phyloP scores from a whole-genome alignment of 2,888 invertebrate genomes.

The Tetanocera ferruginea region DNA sequence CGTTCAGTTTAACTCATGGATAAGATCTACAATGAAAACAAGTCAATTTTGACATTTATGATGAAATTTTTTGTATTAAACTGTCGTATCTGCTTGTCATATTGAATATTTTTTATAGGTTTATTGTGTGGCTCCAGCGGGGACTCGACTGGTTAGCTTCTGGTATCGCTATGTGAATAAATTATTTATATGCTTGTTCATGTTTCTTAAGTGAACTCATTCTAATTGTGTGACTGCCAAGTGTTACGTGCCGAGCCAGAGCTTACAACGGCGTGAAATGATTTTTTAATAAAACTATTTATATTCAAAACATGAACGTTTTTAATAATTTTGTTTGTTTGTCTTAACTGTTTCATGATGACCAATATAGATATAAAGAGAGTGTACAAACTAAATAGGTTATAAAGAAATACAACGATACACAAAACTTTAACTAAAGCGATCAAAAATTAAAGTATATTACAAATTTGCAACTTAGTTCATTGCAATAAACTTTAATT shows the following conservation, averaged over 20 bases:
- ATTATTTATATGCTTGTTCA: conserved; percentile 36
- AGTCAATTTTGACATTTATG: conserved; percentile 62
- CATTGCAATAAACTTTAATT: too few relatives aligned
- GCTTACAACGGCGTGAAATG: conserved; percentile 15
- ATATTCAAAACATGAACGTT: conserved; percentile 59
- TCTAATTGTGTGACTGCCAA: conserved; percentile 57
- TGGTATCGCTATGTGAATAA: conserved; percentile 22
- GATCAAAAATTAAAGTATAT: too few relatives aligned
- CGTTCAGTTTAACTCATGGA: conserved; percentile 41
- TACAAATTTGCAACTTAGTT: too few relatives aligned
- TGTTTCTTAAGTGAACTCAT: conserved; percentile 53
- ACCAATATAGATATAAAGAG: conserved; percentile 65
- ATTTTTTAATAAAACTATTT: conserved; percentile 43
- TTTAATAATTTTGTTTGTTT: conserved; percentile 60
- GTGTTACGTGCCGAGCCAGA: conserved; percentile 22
- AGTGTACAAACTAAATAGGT: neutral
- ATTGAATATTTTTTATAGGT: conserved; percentile 58
- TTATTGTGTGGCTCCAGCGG: conserved; percentile 46
- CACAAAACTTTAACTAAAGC: too few relatives aligned
- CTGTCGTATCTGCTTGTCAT: conserved; percentile 60
- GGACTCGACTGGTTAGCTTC: conserved; percentile 13
- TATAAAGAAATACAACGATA: too few relatives aligned
- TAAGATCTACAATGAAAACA: conserved; percentile 60
- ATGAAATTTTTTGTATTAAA: conserved; percentile 59
- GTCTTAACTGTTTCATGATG: conserved; percentile 44